Conservation (phyloP, 2,113 vertebrate genomes). For the Patagioenas fasciata region DNA sequence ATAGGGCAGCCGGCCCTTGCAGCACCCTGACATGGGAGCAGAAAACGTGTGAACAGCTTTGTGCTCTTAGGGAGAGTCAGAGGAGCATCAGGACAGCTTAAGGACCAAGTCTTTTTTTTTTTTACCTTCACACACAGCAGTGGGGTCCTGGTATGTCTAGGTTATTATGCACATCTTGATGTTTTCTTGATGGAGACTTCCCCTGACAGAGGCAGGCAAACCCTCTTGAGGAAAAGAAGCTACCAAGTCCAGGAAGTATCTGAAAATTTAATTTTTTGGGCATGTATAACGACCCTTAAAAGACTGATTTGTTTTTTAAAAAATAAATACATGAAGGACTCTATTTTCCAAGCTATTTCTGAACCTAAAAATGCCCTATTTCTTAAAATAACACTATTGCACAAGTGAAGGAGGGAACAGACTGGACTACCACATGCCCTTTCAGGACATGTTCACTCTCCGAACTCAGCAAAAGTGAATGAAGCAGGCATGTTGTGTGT, state of each 20-base stretch:
- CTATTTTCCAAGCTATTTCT: not conserved
- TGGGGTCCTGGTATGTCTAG: not conserved
- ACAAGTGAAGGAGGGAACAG: not conserved
- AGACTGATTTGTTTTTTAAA: not conserved
- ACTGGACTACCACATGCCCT: not conserved
- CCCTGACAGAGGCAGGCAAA: not conserved
- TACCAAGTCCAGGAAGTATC: not conserved
- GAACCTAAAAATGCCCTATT: not conserved
- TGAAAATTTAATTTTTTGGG: not conserved
- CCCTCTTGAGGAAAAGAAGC: not conserved
- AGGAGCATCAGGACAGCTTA: not conserved
- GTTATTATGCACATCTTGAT: accelerated
- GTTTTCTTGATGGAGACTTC: not conserved
- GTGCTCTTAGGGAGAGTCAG: not conserved
- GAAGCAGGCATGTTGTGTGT: not conserved
- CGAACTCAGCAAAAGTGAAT: not conserved
- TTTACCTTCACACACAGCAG: not conserved
- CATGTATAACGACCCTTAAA: not conserved
- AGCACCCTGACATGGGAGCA: not conserved
- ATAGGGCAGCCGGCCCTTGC: not conserved
- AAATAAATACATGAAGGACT: not conserved
- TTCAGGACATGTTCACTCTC: not conserved
- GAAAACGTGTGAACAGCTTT: not conserved
- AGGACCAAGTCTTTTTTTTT: not conserved
- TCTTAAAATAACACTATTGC: not conserved